Evolutionary conservation across 2,888 invertebrate genomes (phyloP).

Genomic region (Scelioninae gen. 2): DNA sequence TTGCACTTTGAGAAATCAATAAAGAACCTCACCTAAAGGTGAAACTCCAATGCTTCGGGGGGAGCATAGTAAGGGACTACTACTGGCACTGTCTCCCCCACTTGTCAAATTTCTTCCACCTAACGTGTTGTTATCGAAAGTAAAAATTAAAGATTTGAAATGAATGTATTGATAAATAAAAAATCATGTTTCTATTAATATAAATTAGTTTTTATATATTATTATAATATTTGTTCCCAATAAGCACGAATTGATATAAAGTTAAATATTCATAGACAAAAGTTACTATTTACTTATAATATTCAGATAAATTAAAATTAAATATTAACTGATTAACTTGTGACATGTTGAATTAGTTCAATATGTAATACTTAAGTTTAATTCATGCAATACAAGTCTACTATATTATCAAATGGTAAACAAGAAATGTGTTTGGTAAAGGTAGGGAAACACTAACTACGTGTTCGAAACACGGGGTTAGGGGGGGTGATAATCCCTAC

Average conservation of each 20-base stretch:
- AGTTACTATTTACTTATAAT: constrained; percentile 19
- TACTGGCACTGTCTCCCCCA: constrained; percentile 77
- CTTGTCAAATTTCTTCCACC: constrained; percentile 74
- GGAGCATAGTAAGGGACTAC: constrained; percentile 78
- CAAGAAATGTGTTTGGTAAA: constrained; percentile 47
- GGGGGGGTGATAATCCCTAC: too few species aligned
- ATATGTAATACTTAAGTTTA: constrained; percentile 13
- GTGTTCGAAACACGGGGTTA: too few species aligned
- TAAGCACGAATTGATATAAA: too few species aligned
- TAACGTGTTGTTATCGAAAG: constrained; percentile 70
- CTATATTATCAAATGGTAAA: background rate
- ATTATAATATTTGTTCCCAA: background rate
- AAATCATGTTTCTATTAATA: background rate
- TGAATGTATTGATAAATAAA: too few species aligned
- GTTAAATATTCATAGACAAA: constrained; percentile 2
- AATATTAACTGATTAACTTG: too few species aligned
- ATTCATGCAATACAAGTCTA: constrained; percentile 32
- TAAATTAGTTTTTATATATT: background rate
- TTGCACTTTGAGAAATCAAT: too few species aligned
- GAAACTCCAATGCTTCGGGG: constrained; percentile 78
- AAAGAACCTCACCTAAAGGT: constrained; percentile 72
- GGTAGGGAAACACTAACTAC: too few species aligned
- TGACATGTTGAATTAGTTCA: constrained; percentile 19
- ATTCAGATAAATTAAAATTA: too few species aligned
- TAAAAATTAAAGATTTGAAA: constrained; percentile 45